Conservation (phyloP, 2,113 vertebrate species). For the Pelecanus crispus region DNA sequence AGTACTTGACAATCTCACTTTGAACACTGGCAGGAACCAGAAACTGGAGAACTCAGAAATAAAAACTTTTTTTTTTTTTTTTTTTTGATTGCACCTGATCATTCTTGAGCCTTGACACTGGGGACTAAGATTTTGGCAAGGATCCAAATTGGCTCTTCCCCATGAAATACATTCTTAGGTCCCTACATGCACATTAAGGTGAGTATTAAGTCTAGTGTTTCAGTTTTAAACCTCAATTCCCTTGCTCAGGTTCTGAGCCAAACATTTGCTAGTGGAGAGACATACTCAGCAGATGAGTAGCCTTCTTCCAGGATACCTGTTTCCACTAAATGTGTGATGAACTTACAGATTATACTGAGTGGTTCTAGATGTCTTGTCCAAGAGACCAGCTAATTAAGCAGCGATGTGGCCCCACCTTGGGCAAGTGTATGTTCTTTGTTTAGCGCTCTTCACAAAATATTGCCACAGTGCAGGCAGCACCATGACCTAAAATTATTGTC, state of each 20-base stretch:
- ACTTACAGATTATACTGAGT: neutral
- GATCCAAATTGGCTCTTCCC: conserved; percentile 7
- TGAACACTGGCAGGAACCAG: neutral
- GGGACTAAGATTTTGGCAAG: neutral
- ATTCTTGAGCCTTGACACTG: neutral
- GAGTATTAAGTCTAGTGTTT: neutral
- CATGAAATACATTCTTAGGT: neutral
- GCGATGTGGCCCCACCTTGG: neutral
- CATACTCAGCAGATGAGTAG: neutral
- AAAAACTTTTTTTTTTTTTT: neutral
- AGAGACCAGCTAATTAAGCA: neutral
- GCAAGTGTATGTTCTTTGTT: neutral
- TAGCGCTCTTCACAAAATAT: neutral
- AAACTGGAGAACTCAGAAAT: neutral
- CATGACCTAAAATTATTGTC: neutral
- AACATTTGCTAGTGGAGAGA: neutral
- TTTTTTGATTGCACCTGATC: neutral
- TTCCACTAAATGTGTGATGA: neutral
- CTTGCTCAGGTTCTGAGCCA: neutral
- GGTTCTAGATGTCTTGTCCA: neutral
- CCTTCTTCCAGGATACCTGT: neutral
- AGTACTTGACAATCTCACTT: neutral
- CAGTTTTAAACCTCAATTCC: conserved; percentile 26
- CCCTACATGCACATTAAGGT: neutral
- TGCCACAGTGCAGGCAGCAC: neutral